These are phyloP conservation scores for Gymnodraco acuticeps DNA, from an alignment of 2,797 vertebrate species.

Conservation along the genomic window DNA sequence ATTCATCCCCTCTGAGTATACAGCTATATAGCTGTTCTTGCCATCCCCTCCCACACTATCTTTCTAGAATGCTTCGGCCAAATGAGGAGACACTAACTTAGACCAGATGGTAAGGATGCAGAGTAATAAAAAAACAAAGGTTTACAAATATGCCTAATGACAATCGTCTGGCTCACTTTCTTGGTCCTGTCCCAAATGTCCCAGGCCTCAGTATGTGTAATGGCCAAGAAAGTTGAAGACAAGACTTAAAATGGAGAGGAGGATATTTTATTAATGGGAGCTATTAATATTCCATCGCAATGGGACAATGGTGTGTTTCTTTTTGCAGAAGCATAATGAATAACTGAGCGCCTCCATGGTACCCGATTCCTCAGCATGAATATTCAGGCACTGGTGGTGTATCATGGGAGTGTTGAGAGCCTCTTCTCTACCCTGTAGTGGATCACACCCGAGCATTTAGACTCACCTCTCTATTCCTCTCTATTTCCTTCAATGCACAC, in stretches of 20 bases:
- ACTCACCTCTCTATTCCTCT: constrained; percentile 55
- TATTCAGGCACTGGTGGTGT: constrained; percentile 79
- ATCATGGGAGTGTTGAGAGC: constrained; percentile 73
- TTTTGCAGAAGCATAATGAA: constrained; percentile 86
- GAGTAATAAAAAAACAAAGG: constrained; percentile 4
- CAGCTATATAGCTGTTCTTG: constrained; percentile 65
- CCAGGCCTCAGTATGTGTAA: constrained; percentile 50
- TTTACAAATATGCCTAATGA: constrained; percentile 49
- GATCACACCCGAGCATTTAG: constrained; percentile 66
- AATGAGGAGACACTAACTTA: constrained; percentile 42
- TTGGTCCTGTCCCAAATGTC: constrained; percentile 49
- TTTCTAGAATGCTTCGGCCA: constrained; percentile 42
- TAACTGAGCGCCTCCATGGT: constrained; percentile 83
- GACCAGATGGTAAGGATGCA: constrained; percentile 36
- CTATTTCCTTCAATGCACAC: constrained; percentile 27
- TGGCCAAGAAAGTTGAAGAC: constrained; percentile 71
- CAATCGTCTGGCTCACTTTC: constrained; percentile 44
- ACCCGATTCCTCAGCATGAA: constrained; percentile 82
- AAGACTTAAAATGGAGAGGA: constrained; percentile 68
- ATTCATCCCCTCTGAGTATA: constrained; percentile 77
- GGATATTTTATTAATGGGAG: constrained; percentile 87
- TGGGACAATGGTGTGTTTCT: constrained; percentile 83
- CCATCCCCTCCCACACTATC: constrained; percentile 49
- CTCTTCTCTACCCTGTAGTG: constrained; percentile 61
- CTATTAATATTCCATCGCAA: constrained; percentile 87